Conservation (phyloP, 2,113 vertebrate species). For the Peromyscus leucopus region DNA sequence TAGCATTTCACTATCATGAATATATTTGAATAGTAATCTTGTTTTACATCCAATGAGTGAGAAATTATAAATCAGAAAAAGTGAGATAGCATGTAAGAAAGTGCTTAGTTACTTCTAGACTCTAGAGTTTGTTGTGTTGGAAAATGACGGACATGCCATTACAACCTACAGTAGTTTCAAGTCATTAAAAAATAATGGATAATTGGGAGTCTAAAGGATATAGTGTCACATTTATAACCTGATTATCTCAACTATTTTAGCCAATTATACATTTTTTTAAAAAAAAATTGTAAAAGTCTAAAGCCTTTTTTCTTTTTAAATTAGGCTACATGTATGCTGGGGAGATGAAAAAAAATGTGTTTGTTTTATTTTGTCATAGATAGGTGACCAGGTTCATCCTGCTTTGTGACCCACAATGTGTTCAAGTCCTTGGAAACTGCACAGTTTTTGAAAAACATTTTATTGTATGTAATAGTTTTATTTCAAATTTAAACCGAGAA, state of each 20-base stretch:
- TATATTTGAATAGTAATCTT: conserved; percentile 11
- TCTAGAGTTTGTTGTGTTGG: not conserved
- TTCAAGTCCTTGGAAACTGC: not conserved
- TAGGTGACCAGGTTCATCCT: not conserved
- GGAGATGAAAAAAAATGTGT: not conserved
- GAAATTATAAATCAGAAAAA: not conserved
- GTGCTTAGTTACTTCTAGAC: not conserved
- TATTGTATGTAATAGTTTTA: not conserved
- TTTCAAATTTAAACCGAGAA: conserved; percentile 32
- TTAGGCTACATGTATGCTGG: not conserved
- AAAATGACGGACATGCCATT: not conserved
- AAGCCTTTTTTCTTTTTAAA: not conserved
- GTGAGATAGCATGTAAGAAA: not conserved
- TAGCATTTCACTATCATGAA: not conserved
- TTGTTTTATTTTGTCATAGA: not conserved
- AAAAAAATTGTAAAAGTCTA: not conserved
- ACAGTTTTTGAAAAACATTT: not conserved
- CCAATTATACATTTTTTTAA: not conserved
- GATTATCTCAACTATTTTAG: not conserved
- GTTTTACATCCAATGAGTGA: conserved; percentile 44
- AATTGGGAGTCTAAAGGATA: conserved; percentile 6
- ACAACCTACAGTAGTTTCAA: conserved; percentile 36
- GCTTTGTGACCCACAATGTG: not conserved
- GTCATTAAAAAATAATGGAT: conserved; percentile 15
- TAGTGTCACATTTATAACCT: not conserved